These are phyloP conservation scores for Sebastes variabilis DNA, from an alignment of 2,797 vertebrate genomes.

Conservation along the genomic window DNA sequence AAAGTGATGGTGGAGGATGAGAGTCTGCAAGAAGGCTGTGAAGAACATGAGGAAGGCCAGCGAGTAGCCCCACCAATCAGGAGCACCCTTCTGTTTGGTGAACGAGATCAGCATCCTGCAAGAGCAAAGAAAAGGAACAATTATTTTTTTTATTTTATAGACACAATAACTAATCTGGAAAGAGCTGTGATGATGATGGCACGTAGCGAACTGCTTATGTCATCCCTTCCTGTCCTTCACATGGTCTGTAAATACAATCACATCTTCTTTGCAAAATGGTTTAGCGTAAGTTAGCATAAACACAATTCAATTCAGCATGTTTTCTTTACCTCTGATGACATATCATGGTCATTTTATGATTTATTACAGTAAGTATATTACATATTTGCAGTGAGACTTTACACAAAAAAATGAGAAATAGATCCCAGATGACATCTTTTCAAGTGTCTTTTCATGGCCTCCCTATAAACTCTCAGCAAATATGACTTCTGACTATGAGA, in stretches of 20 bases:
- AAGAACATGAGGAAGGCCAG: slow-evolving; percentile 93
- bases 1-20: slow-evolving; percentile 92
- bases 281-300: background rate
- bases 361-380: no score
- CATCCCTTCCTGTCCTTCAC: background rate
- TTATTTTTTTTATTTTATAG: background rate
- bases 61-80: slow-evolving; percentile 93
- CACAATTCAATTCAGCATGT: background rate
- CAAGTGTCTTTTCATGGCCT: background rate
- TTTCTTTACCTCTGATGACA: no score
- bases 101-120: slow-evolving; percentile 90
- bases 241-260: background rate
- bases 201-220: background rate
- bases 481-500: background rate
- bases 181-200: background rate
- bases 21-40: slow-evolving; percentile 88
- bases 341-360: no score
- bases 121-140: background rate
- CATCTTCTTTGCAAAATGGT: background rate
- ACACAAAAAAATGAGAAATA: background rate
- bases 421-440: background rate
- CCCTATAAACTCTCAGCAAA: background rate
- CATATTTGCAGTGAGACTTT: background rate
- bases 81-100: slow-evolving; percentile 82
- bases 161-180: background rate